Evolutionary conservation across 2,888 invertebrate species (phyloP).

Genomic region (Nipponacmea schrenckii): DNA sequence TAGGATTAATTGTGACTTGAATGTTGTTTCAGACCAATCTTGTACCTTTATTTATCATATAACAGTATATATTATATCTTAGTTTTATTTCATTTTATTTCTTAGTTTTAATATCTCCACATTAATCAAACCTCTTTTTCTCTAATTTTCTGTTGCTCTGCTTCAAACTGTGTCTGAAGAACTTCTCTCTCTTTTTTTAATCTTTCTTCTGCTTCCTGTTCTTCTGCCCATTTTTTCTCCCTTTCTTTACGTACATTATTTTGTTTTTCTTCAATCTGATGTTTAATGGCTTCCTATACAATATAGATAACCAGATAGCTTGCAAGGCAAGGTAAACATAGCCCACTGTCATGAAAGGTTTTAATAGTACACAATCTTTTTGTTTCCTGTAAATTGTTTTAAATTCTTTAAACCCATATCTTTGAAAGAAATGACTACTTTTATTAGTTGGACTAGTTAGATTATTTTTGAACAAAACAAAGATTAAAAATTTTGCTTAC

Average conservation of each 20-base stretch:
- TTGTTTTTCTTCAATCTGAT: conserved; percentile 83
- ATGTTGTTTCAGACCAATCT: too few species aligned
- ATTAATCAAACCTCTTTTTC: conserved; percentile 49
- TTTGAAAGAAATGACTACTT: not conserved
- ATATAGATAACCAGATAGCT: not conserved
- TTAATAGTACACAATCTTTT: not conserved
- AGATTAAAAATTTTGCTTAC: conserved; percentile 33
- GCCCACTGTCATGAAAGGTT: not conserved
- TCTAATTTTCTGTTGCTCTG: conserved; percentile 74
- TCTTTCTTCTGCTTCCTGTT: conserved; percentile 82
- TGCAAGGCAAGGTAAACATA: not conserved
- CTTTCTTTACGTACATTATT: conserved; percentile 80
- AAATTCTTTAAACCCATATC: not conserved
- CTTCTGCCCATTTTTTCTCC: conserved; percentile 80
- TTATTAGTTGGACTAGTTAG: too few species aligned
- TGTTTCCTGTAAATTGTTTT: not conserved
- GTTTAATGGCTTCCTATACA: conserved; percentile 49
- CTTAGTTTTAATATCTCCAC: too few species aligned
- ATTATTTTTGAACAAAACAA: too few species aligned
- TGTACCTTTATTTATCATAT: too few species aligned
- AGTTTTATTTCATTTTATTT: too few species aligned
- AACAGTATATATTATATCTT: too few species aligned
- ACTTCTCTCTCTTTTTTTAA: conserved; percentile 79
- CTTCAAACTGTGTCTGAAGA: conserved; percentile 76
- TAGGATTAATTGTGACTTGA: too few species aligned